phyloP scores from a whole-genome alignment of 2,113 vertebrate genomes.

The Calidris pugnax region DNA sequence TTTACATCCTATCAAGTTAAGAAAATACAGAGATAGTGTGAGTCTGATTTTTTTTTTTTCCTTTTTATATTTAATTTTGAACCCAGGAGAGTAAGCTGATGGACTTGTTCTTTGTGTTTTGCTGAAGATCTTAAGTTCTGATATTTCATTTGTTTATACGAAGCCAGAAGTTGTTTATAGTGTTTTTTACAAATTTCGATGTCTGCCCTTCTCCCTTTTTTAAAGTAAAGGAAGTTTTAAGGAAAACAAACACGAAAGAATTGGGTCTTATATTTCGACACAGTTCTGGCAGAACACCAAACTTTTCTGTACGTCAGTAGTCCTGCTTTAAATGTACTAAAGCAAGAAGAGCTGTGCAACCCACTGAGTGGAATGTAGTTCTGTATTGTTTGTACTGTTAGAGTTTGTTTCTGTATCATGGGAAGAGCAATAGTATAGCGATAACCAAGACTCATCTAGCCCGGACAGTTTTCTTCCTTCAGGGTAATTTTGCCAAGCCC shows the following conservation, averaged over 20 bases:
- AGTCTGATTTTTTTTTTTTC: background rate
- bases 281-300: background rate
- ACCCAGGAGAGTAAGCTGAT: background rate
- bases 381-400: background rate
- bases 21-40: background rate
- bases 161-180: background rate
- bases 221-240: background rate
- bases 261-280: background rate
- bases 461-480: background rate
- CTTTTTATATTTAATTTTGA: background rate
- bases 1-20: background rate
- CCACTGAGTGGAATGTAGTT: background rate
- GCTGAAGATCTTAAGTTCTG: background rate
- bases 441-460: background rate
- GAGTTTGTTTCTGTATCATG: background rate
- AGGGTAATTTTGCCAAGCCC: background rate
- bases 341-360: background rate
- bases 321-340: background rate
- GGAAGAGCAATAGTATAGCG: background rate
- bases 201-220: background rate
- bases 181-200: background rate
- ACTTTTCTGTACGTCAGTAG: background rate
- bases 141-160: background rate
- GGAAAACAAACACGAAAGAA: background rate
- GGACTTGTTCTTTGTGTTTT: background rate